Conservation (phyloP, 2,888 invertebrate genomes). For the Parthenolecanium corni region DNA sequence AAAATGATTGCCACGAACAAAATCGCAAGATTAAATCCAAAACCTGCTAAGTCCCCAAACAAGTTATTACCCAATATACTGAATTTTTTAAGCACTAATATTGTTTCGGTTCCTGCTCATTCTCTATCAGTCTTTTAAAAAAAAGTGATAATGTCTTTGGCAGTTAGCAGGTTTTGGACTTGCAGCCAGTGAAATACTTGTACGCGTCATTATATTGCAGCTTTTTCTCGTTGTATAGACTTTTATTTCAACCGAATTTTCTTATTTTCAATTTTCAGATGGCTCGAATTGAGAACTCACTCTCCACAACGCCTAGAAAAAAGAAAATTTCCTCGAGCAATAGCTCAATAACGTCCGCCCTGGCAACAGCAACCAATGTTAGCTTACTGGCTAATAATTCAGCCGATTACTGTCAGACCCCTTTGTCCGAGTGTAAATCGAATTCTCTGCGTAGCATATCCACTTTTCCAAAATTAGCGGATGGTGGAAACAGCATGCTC, state of each 20-base stretch:
- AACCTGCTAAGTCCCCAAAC: no score
- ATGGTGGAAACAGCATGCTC: neutral
- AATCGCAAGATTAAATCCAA: no score
- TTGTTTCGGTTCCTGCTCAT: no score
- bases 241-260: neutral
- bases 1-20: no score
- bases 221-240: no score
- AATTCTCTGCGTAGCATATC: neutral
- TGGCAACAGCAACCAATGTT: neutral
- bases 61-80: no score
- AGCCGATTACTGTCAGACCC: neutral
- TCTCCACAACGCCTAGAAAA: constrained; percentile 50
- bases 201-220: no score
- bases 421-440: neutral
- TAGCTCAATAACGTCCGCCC: constrained; percentile 3
- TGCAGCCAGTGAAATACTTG: no score
- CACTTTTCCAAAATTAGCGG: constrained; percentile 7
- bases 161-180: no score
- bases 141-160: no score
- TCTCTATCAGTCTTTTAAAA: no score
- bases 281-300: constrained; percentile 72
- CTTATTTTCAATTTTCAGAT: constrained; percentile 51
- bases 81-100: no score
- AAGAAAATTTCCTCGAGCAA: constrained; percentile 30
- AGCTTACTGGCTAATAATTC: neutral